phyloP scores from a whole-genome alignment of 23 tunicate genomes.

The Halocynthia roretzi region DNA sequence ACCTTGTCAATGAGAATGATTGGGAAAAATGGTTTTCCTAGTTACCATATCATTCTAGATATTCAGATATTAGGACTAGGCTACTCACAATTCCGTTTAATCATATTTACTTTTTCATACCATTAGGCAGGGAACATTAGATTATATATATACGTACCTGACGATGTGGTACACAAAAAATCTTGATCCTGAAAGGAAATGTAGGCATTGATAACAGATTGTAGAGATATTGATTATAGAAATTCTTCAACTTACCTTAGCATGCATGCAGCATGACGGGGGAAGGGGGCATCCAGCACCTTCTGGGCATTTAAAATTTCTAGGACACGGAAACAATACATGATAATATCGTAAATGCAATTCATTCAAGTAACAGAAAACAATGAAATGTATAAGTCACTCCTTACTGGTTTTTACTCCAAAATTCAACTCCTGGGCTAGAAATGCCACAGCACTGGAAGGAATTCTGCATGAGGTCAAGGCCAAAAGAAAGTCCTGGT shows the following conservation, averaged over 20 bases:
- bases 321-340: not conserved
- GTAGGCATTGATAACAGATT: too few relatives aligned
- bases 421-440: not conserved
- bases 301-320: slow-evolving; percentile 19
- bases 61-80: too few relatives aligned
- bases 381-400: not conserved
- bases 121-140: too few relatives aligned
- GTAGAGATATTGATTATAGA: too few relatives aligned
- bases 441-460: slow-evolving; percentile 69
- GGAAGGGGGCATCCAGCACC: slow-evolving; percentile 17
- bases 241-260: not conserved
- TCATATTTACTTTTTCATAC: too few relatives aligned
- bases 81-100: too few relatives aligned
- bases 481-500: slow-evolving; percentile 38
- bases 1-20: too few relatives aligned
- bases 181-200: not conserved
- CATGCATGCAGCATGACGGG: slow-evolving; percentile 15
- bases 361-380: not conserved
- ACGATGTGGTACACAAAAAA: not conserved
- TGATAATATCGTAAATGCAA: not conserved
- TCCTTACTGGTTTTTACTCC: slow-evolving; percentile 21
- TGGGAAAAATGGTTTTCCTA: too few relatives aligned
- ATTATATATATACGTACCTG: slow-evolving; percentile 5
- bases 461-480: slow-evolving; percentile 47
- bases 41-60: too few relatives aligned